Evolutionary conservation across 1,140 invertebrate genomes (phyloP).

Genomic region (Limonius californicus): DNA sequence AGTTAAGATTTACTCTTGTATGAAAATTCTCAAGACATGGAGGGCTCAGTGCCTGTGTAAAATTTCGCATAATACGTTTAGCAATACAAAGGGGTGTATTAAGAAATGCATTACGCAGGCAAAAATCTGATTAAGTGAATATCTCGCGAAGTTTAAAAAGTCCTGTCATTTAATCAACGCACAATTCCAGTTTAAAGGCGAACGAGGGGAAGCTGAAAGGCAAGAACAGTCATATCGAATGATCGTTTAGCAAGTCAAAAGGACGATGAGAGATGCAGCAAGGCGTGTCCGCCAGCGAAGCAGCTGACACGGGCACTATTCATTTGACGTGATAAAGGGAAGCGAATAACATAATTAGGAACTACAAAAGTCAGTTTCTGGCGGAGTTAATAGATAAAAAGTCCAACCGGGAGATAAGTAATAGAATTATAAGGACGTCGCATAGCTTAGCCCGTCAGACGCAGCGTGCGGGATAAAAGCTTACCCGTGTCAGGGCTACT

Average conservation of each 20-base stretch:
- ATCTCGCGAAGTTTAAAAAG: background rate
- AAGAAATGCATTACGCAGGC: background rate
- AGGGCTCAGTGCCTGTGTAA: no score
- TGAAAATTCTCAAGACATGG: no score
- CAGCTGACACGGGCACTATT: conserved; percentile 21
- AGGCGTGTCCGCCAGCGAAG: conserved; percentile 1
- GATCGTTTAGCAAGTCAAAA: conserved; percentile 4
- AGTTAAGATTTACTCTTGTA: no score
- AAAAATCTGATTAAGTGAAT: conserved; percentile 9
- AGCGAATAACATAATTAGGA: conserved; percentile 39
- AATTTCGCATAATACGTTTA: no score
- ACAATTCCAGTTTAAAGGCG: background rate
- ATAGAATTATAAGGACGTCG: conserved; percentile 42
- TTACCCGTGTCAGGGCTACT: conserved; percentile 34
- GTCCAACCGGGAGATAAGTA: conserved; percentile 39
- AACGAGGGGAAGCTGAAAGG: background rate
- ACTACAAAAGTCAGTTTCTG: conserved; percentile 36
- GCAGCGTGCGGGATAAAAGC: conserved; percentile 38
- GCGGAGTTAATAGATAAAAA: conserved; percentile 42
- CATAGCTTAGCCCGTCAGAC: conserved; percentile 22
- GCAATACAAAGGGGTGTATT: background rate
- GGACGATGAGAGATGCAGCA: conserved; percentile 6
- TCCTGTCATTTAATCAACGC: conserved; percentile 4
- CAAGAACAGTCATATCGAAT: conserved; percentile 1
- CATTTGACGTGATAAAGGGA: conserved; percentile 21